These are phyloP conservation scores for Epistrophe eligans DNA, from an alignment of 2,888 invertebrate genomes.

Conservation along the genomic window DNA sequence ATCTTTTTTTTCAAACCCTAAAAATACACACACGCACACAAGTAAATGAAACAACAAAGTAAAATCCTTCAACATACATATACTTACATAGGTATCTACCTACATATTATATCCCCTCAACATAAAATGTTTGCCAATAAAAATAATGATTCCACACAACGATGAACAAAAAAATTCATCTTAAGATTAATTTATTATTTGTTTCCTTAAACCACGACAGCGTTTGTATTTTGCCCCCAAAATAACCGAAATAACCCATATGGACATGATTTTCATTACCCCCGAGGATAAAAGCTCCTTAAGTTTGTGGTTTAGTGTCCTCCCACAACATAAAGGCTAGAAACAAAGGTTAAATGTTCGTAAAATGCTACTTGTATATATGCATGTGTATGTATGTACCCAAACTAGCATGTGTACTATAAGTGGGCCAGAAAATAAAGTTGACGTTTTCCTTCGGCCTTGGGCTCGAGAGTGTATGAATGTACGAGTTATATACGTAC, in stretches of 20 bases:
- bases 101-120: not conserved
- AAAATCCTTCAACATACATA: not conserved
- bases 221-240: constrained; percentile 31
- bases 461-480: constrained; percentile 11
- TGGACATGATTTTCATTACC: constrained; percentile 72
- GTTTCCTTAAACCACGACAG: constrained; percentile 43
- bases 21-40: not conserved
- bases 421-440: constrained; percentile 39
- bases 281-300: constrained; percentile 59
- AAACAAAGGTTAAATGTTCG: constrained; percentile 68
- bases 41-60: constrained; percentile 4
- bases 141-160: constrained; percentile 59
- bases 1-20: not conserved
- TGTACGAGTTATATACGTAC: not conserved
- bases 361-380: constrained; percentile 49
- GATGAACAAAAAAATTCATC: constrained; percentile 59
- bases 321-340: constrained; percentile 29
- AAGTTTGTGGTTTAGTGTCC: constrained; percentile 42
- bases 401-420: not conserved
- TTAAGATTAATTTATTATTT: constrained; percentile 72
- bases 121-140: constrained; percentile 60
- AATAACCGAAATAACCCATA: constrained; percentile 54
- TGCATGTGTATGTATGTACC: not conserved
- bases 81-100: not conserved
- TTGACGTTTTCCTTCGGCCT: constrained; percentile 64